Evolutionary conservation across 2,797 vertebrate species (phyloP), one percentile per base, ranked within the genome.

Genomic region (Natrix natrix): DNA sequence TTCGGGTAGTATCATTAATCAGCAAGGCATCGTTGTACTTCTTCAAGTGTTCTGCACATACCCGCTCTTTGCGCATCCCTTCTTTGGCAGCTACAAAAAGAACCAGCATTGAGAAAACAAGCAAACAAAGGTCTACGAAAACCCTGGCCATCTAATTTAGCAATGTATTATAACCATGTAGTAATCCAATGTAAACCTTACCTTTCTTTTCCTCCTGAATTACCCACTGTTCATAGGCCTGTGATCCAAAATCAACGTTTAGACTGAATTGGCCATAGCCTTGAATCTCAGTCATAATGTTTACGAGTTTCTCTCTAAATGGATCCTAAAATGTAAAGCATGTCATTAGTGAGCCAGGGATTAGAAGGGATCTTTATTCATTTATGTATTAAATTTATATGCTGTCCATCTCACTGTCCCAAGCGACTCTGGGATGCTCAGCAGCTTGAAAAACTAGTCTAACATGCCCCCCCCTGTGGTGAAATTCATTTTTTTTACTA

Each of bases 191-290:
- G 69, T 92, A 16, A 26, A 14, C 83, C 28, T 97, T 98, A 99
- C 99, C 99, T 95, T 96, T 98, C 94, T 97, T 98, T 96, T 99
- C 99, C 95, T 96, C 98, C 93, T 98, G 98, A 94, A 99, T 98
- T 52, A 98, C 98, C 99, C 99, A 99, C 93, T 99, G 99, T 93
- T 99, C 99, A 69, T 99, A 99, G 12, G 97, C 98, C 95, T 99
- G 99, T 92, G 98, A 98, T 95, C 99, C 99, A 90, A 98, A 98
- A 66, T 99, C 98, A 94, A 97, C 98, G 86, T 95, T 97, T 54
- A 98, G 98, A 95, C 88, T 95, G 89, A 99, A 96, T 17, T 97
- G 91, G 32, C 98, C 98, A 87, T 99, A 98, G 0, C 60, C 60
- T 43, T 99, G 99, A 94, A 99, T 99, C 63, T 95, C 96, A 90